Evolutionary conservation across 2,113 vertebrate species (phyloP).

Genomic region (Agapornis roseicollis): DNA sequence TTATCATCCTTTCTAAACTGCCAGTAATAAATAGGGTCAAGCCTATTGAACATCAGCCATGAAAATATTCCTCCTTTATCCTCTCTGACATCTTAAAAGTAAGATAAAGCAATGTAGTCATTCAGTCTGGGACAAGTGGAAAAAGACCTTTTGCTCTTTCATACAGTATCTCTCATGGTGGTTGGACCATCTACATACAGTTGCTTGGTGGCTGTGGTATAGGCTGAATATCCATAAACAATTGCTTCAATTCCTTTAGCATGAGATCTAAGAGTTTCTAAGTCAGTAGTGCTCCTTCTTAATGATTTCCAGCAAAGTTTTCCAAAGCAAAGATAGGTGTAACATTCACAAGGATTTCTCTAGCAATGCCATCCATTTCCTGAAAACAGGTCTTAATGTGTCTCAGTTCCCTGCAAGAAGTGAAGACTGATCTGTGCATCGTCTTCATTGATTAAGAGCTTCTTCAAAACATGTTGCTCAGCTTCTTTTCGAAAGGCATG

Average conservation of each 20-base stretch:
- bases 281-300: background rate
- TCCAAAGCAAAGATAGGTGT: background rate
- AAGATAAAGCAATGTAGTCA: background rate
- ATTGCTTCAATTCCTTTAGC: background rate
- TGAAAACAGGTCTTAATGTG: background rate
- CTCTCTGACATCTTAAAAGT: background rate
- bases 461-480: background rate
- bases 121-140: background rate
- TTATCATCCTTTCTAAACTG: background rate
- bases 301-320: background rate
- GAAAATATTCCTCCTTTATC: background rate
- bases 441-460: background rate
- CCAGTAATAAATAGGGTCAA: background rate
- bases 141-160: slow-evolving; percentile 7
- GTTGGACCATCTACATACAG: background rate
- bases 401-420: background rate
- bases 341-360: background rate
- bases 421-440: background rate
- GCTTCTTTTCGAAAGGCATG: background rate
- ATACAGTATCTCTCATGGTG: background rate
- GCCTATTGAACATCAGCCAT: background rate
- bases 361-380: background rate
- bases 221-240: background rate
- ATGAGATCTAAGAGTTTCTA: background rate
- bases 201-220: background rate